Evolutionary conservation across 2,113 vertebrate genomes (phyloP), one percentile per base, ranked within the genome.

Genomic region (Anguilla japonica): DNA sequence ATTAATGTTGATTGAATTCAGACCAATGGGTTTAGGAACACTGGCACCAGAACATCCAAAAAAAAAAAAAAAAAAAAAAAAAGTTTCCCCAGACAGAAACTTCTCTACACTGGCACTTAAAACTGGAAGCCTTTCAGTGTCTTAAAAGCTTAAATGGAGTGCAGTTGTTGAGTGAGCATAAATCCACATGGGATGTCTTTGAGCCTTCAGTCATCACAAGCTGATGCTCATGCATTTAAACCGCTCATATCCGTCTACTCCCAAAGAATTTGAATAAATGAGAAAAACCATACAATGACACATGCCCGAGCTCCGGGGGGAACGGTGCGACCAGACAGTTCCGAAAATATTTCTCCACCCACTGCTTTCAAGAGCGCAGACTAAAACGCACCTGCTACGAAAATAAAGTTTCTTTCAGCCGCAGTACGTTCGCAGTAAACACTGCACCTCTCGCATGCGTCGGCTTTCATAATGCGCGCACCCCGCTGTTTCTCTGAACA

Each of bases 101-200:
- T 53, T 67, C 29, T 67, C 40, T 40, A 34, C 79, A 81, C 22
- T 81, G 7, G 40, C 39, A 20, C 29, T 81, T 81, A 81, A 81
- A 18, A 81, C 40, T 20, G 20, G 26, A 80, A 39, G 41, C 81
- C 40, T 80, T 85, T 53, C 84, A 53, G 39, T 79, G 67, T 75
- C 84, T 75, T 53, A 50, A 53, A 85, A 85, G 84, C 50, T 86
- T 79, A 81, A 56, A 41, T 81, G 79, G 79, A 20, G 40, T 29
- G 29, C 41, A 41, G 41, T 41, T 81, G 79, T 75, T 75, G 67
- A 79, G 84, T n/a, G 43, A 50, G 40, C 71, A 79, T 20, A 53
- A n/a, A 34, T 79, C 46, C 75, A 46, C 71, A 56, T 46, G 26
- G 71, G 26, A 8, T 39, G 16, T 53, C 78, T 41, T 79, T 34